Evolutionary conservation across 2,797 vertebrate species (phyloP), one percentile per base, ranked within the genome.

Genomic region (Myripristis murdjan): DNA sequence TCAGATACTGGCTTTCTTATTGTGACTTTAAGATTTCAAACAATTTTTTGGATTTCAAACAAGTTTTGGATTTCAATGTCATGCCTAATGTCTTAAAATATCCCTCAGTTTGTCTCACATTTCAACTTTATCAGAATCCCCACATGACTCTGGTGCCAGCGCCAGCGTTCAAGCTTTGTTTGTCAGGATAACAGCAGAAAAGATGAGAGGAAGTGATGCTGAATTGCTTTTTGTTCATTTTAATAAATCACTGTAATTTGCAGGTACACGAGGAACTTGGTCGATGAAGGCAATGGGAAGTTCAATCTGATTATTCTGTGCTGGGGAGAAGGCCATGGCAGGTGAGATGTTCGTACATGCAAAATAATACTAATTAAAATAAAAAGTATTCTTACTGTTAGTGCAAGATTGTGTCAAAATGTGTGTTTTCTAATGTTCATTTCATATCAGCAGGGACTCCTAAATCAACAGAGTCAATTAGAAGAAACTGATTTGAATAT

Each of bases 271-370:
- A 94, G 98, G 87, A 99, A 99, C 92, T 93, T 99, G 82, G 95
- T 99, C 52, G 96, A 99, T 81, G 94, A 89, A 81, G 98, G 98
- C 67, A 99, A 99, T 56, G 96, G 95, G 26, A 99, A 99, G 83
- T 99, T 99, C 91, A 99, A 99, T 76, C 93, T 99, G 65, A 99
- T 99, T 90, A 94, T 99, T 77, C 94, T 99, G 20, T 99, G 97
- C 85, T 99, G 98, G 98, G 98, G 97, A 85, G 98, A 99, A 95
- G 98, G 98, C 16, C 97, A 99, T 7, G 98, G 98, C 93, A 99
- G 98, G 98, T 98, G 92, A 93, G 16, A 70, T 47, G 33, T 69
- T 47, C 6, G 14, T 47, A 4, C 15, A 46, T 33, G 61, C 18
- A 3, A 47, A 0, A n/a, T 9, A 37, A 26, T 14, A 28, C 26